A percentile compares a stretch with the other conserved stretches of the same genome.
phyloP scores from a whole-genome alignment of 2,113 vertebrate genomes.

The Dipodomys spectabilis region DNA sequence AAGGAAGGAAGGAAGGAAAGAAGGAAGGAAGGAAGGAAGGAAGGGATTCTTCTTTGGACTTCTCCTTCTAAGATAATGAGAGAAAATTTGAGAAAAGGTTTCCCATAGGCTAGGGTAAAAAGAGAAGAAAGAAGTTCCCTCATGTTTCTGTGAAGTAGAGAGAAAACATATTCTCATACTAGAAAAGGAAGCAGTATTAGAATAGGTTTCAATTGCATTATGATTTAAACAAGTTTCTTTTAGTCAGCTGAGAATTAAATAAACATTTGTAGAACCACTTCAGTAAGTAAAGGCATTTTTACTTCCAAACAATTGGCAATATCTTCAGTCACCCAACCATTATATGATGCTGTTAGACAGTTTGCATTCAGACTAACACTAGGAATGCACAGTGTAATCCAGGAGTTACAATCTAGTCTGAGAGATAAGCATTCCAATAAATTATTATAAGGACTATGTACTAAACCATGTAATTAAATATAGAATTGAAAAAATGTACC shows the following conservation, averaged over 20 bases:
- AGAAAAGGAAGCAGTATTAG: slow-evolving; percentile 13
- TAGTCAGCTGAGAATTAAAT: slow-evolving; percentile 44
- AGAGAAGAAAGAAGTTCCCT: background rate
- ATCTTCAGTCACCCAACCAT: background rate
- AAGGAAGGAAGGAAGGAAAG: too few relatives aligned
- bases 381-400: background rate
- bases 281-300: slow-evolving; percentile 27
- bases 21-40: background rate
- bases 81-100: background rate
- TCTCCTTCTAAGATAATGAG: slow-evolving; percentile 4
- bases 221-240: slow-evolving; percentile 18
- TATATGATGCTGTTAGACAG: background rate
- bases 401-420: background rate
- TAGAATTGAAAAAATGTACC: background rate
- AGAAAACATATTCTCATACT: slow-evolving; percentile 16
- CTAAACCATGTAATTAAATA: background rate
- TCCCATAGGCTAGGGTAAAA: background rate
- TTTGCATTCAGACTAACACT: background rate
- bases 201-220: slow-evolving; percentile 17
- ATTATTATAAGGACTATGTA: background rate
- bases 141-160: background rate
- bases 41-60: background rate
- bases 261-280: slow-evolving; percentile 12
- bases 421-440: background rate
- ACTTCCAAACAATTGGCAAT: background rate